Evolutionary conservation across 2,888 invertebrate genomes (phyloP), one percentile per base, ranked within the genome.

Genomic region (Eupeodes luniger): DNA sequence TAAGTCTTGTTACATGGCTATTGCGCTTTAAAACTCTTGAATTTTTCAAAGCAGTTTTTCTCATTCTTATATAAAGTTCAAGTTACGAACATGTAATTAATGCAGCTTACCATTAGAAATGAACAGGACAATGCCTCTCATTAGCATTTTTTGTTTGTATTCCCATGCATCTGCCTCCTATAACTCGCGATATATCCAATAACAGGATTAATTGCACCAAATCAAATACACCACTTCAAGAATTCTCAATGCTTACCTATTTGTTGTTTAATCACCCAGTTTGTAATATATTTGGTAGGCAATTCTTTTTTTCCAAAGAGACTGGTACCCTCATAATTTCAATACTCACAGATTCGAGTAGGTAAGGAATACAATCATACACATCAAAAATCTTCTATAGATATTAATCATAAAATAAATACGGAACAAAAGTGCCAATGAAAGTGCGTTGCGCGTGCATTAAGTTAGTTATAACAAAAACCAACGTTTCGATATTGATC

Each of bases 191-290:
- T 69, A 40, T 11, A 59, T 72, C 59, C 66, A 47, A 12, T 49
- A 16, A 7, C 51, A 64, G 55, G 44, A 64, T 80, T 72, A 72
- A 80, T 72, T 80, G 72, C 80, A 80, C 55, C 47, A 11, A 62
- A 47, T 19, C 16, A 36, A 79, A 64, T 19, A 27, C 27, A 16
- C 55, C 14, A 44, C 55, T 72, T 55, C 64, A 64, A 72, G 72
- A 72, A 16, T 64, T 72, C 36, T 19, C 36, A 27, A 9, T 47
- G 27, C 27, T 27, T 3, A 27, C 27, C 27, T 27, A 27, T 27
- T 27, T 27, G 27, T 47, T 47, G 5, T 16, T 2, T 66, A 66
- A 66, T 66, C 66, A 47, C 44, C 27, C 16, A 49, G 66, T 27
- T 27, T 1, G 27, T 27, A 3, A 27, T 27, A 27, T 27, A 19